Base-by-base conservation (phyloP, 2,113 vertebrate genomes). In the Prunella fulvescens region DNA sequence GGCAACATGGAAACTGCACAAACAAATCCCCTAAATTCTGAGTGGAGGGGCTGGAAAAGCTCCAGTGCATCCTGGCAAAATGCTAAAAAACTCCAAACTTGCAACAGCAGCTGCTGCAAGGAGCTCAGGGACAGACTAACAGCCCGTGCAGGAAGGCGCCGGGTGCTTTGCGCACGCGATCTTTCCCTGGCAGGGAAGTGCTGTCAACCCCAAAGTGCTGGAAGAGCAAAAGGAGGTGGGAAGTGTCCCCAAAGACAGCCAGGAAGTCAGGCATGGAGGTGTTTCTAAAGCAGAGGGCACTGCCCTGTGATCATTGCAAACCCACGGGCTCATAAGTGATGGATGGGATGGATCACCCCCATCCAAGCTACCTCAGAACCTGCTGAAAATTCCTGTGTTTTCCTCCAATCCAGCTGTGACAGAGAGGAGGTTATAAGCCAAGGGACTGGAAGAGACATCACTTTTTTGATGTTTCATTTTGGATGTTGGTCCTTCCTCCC, bases 391-490 rank as follows among this genome's bases (percentile, higher is more conserved):
- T 44, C 13, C 29, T 23, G 28, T 17, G 35, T 13, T 83, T 57
- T 20, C 35, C 48, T 39, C 58, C 81, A 60, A 4, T 4, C 20
- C 33, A 61, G 24, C 29, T 53, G 76, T 25, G 81, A 29, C 28
- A 81, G 53, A 62, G 16, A 13, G 22, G 47, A 25, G 14, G 19
- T 31, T 51, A 10, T 7, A 51, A 76, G 17, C 28, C 58, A 67
- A 57, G 11, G 5, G 9, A 58, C 5, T 39, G 11, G 16, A 50
- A 56, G 9, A 69, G 9, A 17, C n/a, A n/a, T 39, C 0, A 0
- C 22, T 44, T 57, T 28, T 24, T 44, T 11, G 4, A 28, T 54
- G 18, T 35, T 54, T 35, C 5, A 13, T 40, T 67, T 61, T 18
- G 29, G 20, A 5, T 12, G 7, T 54, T 3, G 4, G 29, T 16